A percentile compares a stretch with the other conserved stretches of the same genome.
phyloP scores from a whole-genome alignment of 2,888 invertebrate genomes.

The Scaptomyza reducta region DNA sequence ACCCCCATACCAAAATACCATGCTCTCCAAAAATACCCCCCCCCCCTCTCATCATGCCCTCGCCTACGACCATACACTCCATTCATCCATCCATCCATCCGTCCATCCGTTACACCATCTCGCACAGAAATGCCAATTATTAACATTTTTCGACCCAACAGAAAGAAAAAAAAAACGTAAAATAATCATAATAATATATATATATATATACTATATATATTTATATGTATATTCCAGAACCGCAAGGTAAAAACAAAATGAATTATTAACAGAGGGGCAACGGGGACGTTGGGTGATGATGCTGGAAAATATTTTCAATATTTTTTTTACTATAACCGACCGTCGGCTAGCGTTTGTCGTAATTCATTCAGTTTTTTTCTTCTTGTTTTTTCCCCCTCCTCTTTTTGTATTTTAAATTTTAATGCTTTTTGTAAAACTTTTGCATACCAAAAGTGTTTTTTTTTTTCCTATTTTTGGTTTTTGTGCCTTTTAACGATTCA shows the following conservation, averaged over 20 bases:
- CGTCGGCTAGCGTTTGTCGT: slow-evolving; percentile 26
- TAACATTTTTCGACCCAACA: slow-evolving; percentile 58
- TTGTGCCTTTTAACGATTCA: slow-evolving; percentile 65
- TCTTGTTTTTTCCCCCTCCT: background rate
- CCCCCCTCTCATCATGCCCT: background rate
- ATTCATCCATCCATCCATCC: background rate
- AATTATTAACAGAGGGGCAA: slow-evolving; percentile 51
- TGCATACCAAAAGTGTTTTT: slow-evolving; percentile 26
- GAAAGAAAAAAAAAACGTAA: slow-evolving; percentile 25
- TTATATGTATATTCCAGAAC: slow-evolving; percentile 17
- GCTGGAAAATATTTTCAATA: slow-evolving; percentile 42
- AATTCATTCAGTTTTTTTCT: slow-evolving; percentile 12
- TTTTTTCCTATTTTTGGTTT: slow-evolving; percentile 14
- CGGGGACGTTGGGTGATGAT: background rate
- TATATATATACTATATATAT: background rate
- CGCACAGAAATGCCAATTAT: slow-evolving; percentile 66
- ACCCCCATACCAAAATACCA: background rate
- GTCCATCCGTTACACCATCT: slow-evolving; percentile 2
- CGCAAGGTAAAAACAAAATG: slow-evolving; percentile 62
- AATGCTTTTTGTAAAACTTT: slow-evolving; percentile 69
- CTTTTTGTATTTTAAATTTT: slow-evolving; percentile 54
- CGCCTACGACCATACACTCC: background rate
- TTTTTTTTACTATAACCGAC: slow-evolving; percentile 42
- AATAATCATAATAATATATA: background rate
- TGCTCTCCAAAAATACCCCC: background rate